These are phyloP conservation scores for Calyptomena viridis DNA, from an alignment of 2,113 vertebrate species.

Conservation along the genomic window DNA sequence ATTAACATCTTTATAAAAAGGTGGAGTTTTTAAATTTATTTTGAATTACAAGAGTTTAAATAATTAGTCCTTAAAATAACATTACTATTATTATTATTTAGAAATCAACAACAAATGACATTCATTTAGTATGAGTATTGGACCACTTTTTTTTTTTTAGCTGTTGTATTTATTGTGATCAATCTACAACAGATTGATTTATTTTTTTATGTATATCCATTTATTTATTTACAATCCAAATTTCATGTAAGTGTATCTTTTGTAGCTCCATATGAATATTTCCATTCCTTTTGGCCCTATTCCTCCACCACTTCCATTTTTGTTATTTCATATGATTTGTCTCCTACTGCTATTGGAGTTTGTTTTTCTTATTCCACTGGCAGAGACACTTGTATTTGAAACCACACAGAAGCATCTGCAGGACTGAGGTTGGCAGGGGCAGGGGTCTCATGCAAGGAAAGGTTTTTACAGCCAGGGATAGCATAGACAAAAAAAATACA, in stretches of 20 bases:
- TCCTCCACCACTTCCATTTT: background rate
- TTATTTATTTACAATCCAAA: background rate
- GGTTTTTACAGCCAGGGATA: background rate
- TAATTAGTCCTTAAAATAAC: background rate
- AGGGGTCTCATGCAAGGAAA: background rate
- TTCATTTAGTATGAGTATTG: background rate
- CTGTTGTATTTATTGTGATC: background rate
- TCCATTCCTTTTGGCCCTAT: background rate
- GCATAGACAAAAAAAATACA: background rate
- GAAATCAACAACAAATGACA: constrained; percentile 25
- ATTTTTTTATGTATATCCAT: background rate
- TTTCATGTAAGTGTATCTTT: background rate
- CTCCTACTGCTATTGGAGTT: background rate
- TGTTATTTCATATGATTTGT: background rate
- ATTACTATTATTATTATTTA: constrained; percentile 42
- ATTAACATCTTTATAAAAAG: background rate
- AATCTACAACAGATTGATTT: background rate
- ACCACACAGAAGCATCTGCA: background rate
- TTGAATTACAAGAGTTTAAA: background rate
- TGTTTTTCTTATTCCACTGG: background rate
- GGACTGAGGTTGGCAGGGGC: background rate
- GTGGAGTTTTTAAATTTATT: background rate
- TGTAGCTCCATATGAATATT: background rate
- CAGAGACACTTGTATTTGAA: background rate
- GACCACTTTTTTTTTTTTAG: background rate